Percentiles rank a stretch among this genome's conserved stretches.
Evolutionary conservation across 2,888 invertebrate genomes (phyloP).

Genomic region (Euplagia quadripunctaria): DNA sequence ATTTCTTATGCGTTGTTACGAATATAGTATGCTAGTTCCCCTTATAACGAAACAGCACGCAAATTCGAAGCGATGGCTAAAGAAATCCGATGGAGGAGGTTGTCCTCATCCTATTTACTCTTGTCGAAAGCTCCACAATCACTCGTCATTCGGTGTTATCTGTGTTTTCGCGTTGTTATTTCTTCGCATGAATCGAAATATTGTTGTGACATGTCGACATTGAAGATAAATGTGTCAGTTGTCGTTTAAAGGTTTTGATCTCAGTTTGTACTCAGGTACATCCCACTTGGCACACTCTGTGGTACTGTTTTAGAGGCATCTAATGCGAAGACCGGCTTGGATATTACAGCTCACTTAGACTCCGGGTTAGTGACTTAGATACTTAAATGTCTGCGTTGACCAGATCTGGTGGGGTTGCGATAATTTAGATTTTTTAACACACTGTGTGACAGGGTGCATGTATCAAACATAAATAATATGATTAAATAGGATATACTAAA

Average conservation of each 20-base stretch:
- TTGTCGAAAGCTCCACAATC: constrained; percentile 72
- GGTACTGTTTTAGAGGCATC: constrained; percentile 71
- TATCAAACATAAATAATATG: constrained; percentile 71
- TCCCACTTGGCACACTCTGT: constrained; percentile 86
- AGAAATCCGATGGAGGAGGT: constrained; percentile 60
- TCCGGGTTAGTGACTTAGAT: constrained; percentile 61
- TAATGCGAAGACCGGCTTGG: constrained; percentile 65
- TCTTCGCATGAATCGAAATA: constrained; percentile 83
- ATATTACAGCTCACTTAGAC: constrained; percentile 50
- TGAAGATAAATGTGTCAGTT: constrained; percentile 73
- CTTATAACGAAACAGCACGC: constrained; percentile 38
- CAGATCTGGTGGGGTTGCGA: constrained; percentile 49
- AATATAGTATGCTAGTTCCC: constrained; percentile 45
- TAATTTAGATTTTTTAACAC: constrained; percentile 64
- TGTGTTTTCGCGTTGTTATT: constrained; percentile 82
- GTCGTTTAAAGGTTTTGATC: constrained; percentile 70
- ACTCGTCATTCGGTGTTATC: constrained; percentile 79
- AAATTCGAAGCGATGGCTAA: constrained; percentile 47
- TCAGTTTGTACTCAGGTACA: constrained; percentile 78
- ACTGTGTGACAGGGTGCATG: constrained; percentile 87
- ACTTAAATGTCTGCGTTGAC: constrained; percentile 56
- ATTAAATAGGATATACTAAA: constrained; percentile 57
- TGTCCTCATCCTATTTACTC: constrained; percentile 72
- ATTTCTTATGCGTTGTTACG: constrained; percentile 57
- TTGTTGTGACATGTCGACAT: constrained; percentile 79